Conservation (phyloP, 2,113 vertebrate genomes). For the Taurulus bubalis region DNA sequence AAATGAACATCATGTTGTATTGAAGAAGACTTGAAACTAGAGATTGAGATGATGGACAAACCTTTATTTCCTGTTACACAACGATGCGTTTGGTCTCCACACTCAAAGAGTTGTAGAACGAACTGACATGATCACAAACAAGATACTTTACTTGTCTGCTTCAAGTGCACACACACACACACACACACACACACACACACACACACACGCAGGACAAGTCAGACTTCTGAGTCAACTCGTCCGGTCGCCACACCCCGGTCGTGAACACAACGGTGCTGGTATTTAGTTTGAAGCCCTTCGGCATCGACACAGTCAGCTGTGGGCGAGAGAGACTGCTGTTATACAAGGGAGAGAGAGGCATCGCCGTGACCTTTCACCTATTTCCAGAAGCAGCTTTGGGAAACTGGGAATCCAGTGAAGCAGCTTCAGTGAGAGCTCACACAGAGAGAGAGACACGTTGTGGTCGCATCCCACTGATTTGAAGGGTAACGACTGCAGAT, state of each 20-base stretch:
- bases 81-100: no score
- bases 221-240: constrained; percentile 32
- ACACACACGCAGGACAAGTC: constrained; percentile 4
- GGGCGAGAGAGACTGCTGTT: not conserved
- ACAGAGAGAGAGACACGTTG: not conserved
- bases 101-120: not conserved
- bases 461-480: not conserved
- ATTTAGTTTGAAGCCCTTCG: not conserved
- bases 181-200: not conserved
- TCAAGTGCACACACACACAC: constrained; percentile 20
- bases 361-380: constrained; percentile 71
- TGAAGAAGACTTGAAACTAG: no score
- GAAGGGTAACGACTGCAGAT: not conserved
- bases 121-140: not conserved
- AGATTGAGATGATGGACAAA: no score
- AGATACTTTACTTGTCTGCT: constrained; percentile 8
- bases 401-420: constrained; percentile 59
- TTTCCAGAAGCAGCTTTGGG: constrained; percentile 51
- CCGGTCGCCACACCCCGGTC: constrained; percentile 7
- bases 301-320: not conserved
- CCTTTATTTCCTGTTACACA: no score
- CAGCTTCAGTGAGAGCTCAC: constrained; percentile 29
- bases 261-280: constrained; percentile 2
- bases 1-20: no score
- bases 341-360: constrained; percentile 3